phyloP scores from a whole-genome alignment of 2,888 invertebrate genomes.

The Limnephilus rhombicus region DNA sequence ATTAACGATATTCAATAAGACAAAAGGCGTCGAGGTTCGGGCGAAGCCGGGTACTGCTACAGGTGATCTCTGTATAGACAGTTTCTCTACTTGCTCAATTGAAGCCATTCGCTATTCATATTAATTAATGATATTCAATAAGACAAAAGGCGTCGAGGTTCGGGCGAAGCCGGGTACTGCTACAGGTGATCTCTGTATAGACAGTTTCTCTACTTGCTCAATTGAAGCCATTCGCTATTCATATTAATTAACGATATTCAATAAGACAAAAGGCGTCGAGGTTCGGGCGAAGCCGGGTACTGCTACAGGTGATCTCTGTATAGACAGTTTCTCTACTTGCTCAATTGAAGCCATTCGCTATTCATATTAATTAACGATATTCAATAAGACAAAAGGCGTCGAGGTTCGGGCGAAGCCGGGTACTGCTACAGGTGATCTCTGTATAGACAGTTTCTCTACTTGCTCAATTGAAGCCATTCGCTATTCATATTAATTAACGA shows the following conservation, averaged over 20 bases:
- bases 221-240: too few relatives aligned
- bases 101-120: too few relatives aligned
- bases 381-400: not conserved
- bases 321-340: too few relatives aligned
- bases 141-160: not conserved
- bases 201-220: too few relatives aligned
- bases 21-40: not conserved
- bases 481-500: too few relatives aligned
- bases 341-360: too few relatives aligned
- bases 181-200: not conserved
- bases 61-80: not conserved
- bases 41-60: not conserved
- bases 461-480: too few relatives aligned
- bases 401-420: not conserved
- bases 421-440: not conserved
- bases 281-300: not conserved
- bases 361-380: too few relatives aligned
- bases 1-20: not conserved
- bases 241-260: too few relatives aligned
- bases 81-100: too few relatives aligned
- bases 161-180: not conserved
- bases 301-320: not conserved
- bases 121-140: not conserved
- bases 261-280: not conserved
- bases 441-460: too few relatives aligned